These are phyloP conservation scores for Tridacna crocea DNA, from an alignment of 2,888 invertebrate species.

Conservation along the genomic window DNA sequence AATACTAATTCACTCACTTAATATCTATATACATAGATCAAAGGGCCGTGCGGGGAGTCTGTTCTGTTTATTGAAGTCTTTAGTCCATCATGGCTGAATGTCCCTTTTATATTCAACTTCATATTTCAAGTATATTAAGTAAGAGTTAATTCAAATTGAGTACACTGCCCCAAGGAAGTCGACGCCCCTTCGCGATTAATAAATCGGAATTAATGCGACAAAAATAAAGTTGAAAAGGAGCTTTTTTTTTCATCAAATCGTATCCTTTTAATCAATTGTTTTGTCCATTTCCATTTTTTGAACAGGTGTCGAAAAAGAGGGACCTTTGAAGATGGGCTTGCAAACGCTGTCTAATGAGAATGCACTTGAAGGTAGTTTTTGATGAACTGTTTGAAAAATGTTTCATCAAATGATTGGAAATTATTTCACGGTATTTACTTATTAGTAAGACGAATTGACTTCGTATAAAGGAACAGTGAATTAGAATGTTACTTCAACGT, in stretches of 20 bases:
- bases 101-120: conserved; percentile 47
- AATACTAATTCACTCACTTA: conserved; percentile 23
- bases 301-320: conserved; percentile 18
- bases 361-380: conserved; percentile 2
- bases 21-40: conserved; percentile 21
- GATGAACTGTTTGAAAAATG: neutral
- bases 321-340: conserved; percentile 6
- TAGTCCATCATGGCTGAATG: conserved; percentile 22
- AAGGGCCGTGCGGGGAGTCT: conserved; percentile 11
- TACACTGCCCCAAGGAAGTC: conserved; percentile 18
- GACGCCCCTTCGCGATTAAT: conserved; percentile 49
- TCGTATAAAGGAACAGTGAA: too few species aligned
- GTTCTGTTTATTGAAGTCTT: conserved; percentile 4
- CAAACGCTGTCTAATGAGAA: conserved; percentile 15
- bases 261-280: conserved; percentile 26
- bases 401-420: too few species aligned
- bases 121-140: conserved; percentile 63
- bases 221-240: conserved; percentile 24
- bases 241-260: conserved; percentile 2
- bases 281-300: conserved; percentile 10
- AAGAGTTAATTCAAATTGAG: conserved; percentile 46
- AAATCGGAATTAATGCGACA: conserved; percentile 29
- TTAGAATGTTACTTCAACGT: too few species aligned
- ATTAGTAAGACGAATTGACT: too few species aligned
- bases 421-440: too few species aligned